Evolutionary conservation across 2,113 vertebrate genomes (phyloP).

Genomic region (Coracopsis vasa): DNA sequence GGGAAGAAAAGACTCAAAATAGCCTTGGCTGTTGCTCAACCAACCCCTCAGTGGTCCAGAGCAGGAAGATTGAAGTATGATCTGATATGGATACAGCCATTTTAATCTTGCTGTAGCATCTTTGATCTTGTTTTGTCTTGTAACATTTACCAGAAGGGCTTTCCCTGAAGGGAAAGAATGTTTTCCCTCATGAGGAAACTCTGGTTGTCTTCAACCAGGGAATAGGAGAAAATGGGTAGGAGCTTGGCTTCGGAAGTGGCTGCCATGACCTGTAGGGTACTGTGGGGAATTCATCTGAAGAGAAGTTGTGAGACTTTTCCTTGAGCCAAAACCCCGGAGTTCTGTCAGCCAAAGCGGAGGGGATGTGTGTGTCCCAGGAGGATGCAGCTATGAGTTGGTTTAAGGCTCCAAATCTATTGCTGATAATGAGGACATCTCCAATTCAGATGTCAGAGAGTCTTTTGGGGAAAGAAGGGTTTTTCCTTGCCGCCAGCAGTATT

Average conservation of each 20-base stretch:
- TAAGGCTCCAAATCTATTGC: background rate
- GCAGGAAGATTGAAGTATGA: background rate
- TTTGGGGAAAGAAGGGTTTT: background rate
- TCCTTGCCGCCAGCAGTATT: background rate
- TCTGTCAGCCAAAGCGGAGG: background rate
- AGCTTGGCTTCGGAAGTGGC: background rate
- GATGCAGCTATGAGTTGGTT: background rate
- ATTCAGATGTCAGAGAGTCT: background rate
- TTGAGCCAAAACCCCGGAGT: background rate
- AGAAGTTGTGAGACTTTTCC: background rate
- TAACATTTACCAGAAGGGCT: constrained; percentile 29
- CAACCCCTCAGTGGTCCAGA: background rate
- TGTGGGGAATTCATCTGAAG: background rate
- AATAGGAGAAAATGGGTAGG: background rate
- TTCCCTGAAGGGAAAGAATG: background rate
- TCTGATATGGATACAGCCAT: background rate
- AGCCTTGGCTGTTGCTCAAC: background rate
- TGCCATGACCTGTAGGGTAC: background rate
- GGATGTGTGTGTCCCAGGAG: background rate
- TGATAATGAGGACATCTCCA: background rate
- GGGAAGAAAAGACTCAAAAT: background rate
- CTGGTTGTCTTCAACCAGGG: background rate
- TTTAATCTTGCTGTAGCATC: background rate
- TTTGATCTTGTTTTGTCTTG: constrained; percentile 21
- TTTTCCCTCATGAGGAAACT: background rate